phyloP scores from a whole-genome alignment of 1,140 invertebrate species.

The Colletes latitarsis region DNA sequence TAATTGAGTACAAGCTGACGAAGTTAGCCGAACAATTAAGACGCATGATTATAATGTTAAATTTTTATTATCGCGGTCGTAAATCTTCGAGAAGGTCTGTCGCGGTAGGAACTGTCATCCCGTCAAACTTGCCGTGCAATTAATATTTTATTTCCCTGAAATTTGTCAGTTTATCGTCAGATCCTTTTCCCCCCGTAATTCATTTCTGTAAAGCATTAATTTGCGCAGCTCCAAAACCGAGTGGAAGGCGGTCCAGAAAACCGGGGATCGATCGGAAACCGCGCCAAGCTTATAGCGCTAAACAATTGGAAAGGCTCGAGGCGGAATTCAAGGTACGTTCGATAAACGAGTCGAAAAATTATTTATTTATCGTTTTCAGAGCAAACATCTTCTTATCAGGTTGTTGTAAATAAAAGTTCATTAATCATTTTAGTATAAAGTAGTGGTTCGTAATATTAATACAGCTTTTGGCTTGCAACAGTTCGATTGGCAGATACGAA shows the following conservation, averaged over 20 bases:
- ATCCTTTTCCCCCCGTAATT: not conserved
- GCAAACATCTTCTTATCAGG: too few relatives aligned
- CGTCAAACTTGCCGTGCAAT: not conserved
- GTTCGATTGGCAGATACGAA: too few relatives aligned
- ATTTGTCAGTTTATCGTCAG: not conserved
- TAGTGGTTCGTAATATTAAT: too few relatives aligned
- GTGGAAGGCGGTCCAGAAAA: conserved; percentile 89
- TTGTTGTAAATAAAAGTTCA: too few relatives aligned
- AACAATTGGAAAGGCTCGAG: conserved; percentile 94
- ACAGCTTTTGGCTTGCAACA: too few relatives aligned
- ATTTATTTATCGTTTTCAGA: not conserved
- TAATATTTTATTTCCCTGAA: conserved; percentile 14
- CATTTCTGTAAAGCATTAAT: not conserved
- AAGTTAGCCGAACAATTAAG: conserved; percentile 60
- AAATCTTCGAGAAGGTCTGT: conserved; percentile 49
- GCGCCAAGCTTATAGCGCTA: conserved; percentile 96
- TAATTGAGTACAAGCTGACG: conserved; percentile 60
- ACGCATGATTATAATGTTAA: conserved; percentile 64
- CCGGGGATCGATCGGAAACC: conserved; percentile 95
- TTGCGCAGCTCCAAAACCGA: conserved; percentile 87
- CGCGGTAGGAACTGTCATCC: conserved; percentile 27
- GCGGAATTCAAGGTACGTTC: conserved; percentile 90
- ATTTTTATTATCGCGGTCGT: conserved; percentile 65
- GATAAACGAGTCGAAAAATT: not conserved
- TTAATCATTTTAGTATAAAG: too few relatives aligned